Conservation (phyloP, 2,797 vertebrate genomes). For the Spheniscus humboldti region DNA sequence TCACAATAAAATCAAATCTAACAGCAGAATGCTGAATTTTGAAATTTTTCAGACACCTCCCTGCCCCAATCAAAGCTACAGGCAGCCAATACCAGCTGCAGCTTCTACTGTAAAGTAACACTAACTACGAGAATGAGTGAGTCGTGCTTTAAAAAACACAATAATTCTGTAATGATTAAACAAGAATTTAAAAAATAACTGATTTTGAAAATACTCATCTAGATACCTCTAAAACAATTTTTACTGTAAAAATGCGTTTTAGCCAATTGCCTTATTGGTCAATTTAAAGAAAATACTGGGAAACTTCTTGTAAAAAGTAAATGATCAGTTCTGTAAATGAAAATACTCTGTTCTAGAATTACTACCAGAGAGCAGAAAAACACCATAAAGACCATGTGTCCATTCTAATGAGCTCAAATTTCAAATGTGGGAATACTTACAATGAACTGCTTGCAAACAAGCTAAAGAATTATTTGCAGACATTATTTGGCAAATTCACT, state of each 20-base stretch:
- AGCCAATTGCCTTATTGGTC: background rate
- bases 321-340: background rate
- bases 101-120: background rate
- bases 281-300: background rate
- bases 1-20: background rate
- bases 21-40: background rate
- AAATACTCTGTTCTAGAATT: background rate
- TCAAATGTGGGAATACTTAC: background rate
- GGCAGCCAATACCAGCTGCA: background rate
- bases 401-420: background rate
- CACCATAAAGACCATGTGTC: background rate
- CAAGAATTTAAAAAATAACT: background rate
- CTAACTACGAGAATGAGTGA: background rate
- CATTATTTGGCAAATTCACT: conserved; percentile 51
- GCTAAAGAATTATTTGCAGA: conserved; percentile 45
- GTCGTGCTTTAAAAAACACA: background rate
- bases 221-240: background rate
- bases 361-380: background rate
- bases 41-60: background rate
- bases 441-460: conserved; percentile 41
- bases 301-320: background rate
- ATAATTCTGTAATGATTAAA: background rate
- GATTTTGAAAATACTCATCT: background rate
- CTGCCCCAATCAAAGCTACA: background rate
- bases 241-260: background rate